phyloP scores from a whole-genome alignment of 2,888 invertebrate genomes.

The Morpho helenor region DNA sequence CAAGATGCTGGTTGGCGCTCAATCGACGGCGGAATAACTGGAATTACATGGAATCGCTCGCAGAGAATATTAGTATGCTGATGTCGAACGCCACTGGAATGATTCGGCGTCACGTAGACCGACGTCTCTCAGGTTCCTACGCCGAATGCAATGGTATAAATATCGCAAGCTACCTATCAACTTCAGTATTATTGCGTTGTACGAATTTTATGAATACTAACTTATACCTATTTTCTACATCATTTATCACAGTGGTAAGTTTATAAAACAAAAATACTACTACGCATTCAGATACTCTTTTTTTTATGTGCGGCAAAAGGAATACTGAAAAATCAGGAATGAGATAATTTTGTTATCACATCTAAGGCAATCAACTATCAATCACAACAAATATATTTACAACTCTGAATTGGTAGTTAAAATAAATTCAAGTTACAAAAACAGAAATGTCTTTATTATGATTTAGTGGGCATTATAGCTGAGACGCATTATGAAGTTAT shows the following conservation, averaged over 20 bases:
- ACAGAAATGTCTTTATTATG: conserved; percentile 32
- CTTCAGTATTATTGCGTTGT: conserved; percentile 15
- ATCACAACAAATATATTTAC: no score
- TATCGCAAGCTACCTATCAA: conserved; percentile 42
- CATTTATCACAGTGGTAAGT: no score
- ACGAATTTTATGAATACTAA: neutral
- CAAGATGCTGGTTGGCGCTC: conserved; percentile 62
- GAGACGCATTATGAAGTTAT: conserved; percentile 47
- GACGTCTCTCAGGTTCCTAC: conserved; percentile 48
- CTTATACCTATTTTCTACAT: no score
- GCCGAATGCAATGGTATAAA: conserved; percentile 63
- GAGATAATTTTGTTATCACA: no score
- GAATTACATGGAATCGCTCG: conserved; percentile 69
- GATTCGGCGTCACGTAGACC: conserved; percentile 64
- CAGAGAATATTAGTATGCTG: conserved; percentile 72
- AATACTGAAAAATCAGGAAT: no score
- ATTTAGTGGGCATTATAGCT: conserved; percentile 46
- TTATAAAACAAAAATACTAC: no score
- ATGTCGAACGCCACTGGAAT: conserved; percentile 66
- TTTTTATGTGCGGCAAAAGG: no score
- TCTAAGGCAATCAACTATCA: no score
- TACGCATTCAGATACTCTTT: no score
- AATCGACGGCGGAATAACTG: conserved; percentile 56
- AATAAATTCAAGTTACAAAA: conserved; percentile 5
- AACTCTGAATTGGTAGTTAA: neutral